These are phyloP conservation scores for Ciona savignyi DNA, from an alignment of 23 tunicate species.

Conservation along the genomic window DNA sequence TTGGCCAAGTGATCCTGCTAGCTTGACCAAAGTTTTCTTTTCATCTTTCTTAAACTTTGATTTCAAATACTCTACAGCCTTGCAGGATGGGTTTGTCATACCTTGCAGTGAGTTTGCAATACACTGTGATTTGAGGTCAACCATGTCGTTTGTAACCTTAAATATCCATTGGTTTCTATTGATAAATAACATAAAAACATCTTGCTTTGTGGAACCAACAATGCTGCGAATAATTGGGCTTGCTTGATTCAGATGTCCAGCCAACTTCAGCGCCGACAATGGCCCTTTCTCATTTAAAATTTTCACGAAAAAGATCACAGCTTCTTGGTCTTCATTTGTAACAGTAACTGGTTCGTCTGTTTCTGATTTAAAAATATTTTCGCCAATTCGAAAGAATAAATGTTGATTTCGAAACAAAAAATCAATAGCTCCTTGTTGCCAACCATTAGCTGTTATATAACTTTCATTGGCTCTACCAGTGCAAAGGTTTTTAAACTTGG, in stretches of 20 bases:
- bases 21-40: no score
- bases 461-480: background rate
- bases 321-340: background rate
- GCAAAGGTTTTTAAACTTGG: background rate
- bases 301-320: background rate
- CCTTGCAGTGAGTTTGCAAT: no score
- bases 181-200: no score
- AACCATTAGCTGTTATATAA: background rate
- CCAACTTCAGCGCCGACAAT: background rate
- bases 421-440: background rate
- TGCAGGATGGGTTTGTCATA: no score
- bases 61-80: no score
- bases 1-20: no score
- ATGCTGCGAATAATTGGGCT: background rate
- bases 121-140: no score
- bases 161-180: no score
- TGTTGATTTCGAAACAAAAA: conserved; percentile 2
- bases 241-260: background rate
- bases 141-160: no score
- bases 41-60: no score
- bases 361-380: background rate
- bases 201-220: no score
- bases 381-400: background rate
- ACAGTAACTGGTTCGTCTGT: background rate
- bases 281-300: background rate